Percentiles rank a stretch among this genome's conserved stretches.
Conservation (phyloP, 2,888 invertebrate genomes). For the Drosophila nigricruria region DNA sequence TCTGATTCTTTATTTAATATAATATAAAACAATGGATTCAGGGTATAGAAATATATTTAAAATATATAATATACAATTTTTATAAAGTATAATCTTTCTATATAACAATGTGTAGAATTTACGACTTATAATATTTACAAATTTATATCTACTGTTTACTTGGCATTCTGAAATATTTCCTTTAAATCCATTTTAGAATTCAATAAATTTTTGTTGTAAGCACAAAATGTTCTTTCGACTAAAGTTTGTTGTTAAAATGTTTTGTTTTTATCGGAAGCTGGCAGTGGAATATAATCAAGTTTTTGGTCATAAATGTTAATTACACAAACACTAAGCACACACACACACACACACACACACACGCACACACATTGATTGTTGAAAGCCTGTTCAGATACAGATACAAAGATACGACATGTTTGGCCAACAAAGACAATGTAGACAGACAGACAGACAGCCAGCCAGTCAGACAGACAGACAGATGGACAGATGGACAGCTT, state of each 20-base stretch:
- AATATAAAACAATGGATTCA: no score
- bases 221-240: constrained; percentile 1
- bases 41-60: no score
- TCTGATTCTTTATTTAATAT: no score
- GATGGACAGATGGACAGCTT: constrained; percentile 6
- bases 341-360: neutral
- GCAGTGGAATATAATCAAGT: constrained; percentile 35
- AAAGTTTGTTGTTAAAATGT: neutral
- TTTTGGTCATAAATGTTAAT: constrained; percentile 72
- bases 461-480: constrained; percentile 11
- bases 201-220: constrained; percentile 2
- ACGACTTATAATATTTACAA: neutral
- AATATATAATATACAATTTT: no score
- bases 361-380: constrained; percentile 35
- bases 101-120: no score
- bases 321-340: constrained; percentile 36
- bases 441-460: constrained; percentile 8
- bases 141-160: neutral
- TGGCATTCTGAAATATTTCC: neutral
- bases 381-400: constrained; percentile 57
- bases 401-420: constrained; percentile 74
- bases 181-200: neutral
- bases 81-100: no score
- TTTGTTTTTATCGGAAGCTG: constrained; percentile 19
- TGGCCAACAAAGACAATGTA: constrained; percentile 61